A percentile compares a stretch with the other conserved stretches of the same genome.
phyloP scores from a whole-genome alignment of 2,888 invertebrate genomes.

The Eustalomyia histrio region DNA sequence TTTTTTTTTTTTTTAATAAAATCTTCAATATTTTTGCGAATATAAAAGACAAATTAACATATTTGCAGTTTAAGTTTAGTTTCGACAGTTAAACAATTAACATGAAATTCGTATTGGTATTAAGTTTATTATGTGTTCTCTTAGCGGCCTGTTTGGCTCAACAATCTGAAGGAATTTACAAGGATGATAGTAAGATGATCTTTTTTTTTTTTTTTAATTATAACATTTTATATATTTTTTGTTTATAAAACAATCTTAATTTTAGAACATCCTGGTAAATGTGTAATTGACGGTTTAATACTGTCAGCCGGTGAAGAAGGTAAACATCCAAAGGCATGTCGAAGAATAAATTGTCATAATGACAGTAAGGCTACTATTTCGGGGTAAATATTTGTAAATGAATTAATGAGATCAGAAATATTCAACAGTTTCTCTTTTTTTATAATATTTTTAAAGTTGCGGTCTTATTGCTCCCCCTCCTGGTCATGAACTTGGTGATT shows the following conservation, averaged over 20 bases:
- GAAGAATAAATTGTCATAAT: neutral
- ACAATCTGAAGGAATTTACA: no score
- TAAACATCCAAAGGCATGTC: neutral
- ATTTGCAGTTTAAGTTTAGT: no score
- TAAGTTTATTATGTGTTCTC: no score
- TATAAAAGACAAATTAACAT: no score
- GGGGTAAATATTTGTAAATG: neutral
- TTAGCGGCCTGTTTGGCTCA: no score
- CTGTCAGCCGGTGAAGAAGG: constrained; percentile 14
- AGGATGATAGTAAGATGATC: no score
- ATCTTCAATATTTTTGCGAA: no score
- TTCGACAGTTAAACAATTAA: no score
- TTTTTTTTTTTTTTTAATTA: no score
- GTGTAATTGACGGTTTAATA: constrained; percentile 4
- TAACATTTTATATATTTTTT: neutral
- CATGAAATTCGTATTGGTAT: no score
- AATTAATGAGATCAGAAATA: neutral
- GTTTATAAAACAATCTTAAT: no score
- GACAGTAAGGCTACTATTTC: neutral
- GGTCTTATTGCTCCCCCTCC: neutral
- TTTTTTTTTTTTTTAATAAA: no score
- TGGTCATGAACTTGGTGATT: constrained; percentile 2
- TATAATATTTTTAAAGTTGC: constrained; percentile 8
- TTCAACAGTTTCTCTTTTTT: neutral
- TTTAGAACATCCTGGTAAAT: constrained; percentile 30